Conservation (phyloP, 92 coral and sea anemone genomes). For the Parazoanthus darwini region DNA sequence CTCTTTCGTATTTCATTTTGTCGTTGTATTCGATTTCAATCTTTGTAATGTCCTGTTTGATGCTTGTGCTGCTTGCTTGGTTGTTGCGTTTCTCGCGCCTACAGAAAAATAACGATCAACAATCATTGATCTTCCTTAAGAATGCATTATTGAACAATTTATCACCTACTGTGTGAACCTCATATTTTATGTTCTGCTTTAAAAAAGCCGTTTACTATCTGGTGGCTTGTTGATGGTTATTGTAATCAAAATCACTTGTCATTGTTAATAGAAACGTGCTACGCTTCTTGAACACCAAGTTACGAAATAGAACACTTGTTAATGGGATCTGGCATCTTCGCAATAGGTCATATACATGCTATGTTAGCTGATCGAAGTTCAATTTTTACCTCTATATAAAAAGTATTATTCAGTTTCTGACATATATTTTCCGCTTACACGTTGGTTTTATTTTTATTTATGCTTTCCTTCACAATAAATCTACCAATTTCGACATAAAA, state of each 20-base stretch:
- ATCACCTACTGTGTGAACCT: background rate
- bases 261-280: background rate
- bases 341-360: no score
- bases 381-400: no score
- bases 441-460: no score
- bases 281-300: background rate
- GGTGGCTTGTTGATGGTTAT: no score
- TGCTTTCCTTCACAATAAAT: no score
- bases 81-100: conserved; percentile 50
- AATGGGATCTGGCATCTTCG: no score
- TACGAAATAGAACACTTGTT: no score
- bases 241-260: background rate
- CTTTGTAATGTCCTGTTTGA: conserved; percentile 51
- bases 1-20: conserved; percentile 57
- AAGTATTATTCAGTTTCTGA: no score
- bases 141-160: background rate
- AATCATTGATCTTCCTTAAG: background rate
- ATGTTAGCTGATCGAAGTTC: no score
- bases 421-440: no score
- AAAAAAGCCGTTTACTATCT: background rate
- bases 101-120: background rate
- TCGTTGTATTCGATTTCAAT: conserved; percentile 56
- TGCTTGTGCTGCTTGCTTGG: conserved; percentile 38
- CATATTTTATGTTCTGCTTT: no score
- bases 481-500: no score